phyloP scores from a whole-genome alignment of 2,113 vertebrate species.

The Saccopteryx leptura region DNA sequence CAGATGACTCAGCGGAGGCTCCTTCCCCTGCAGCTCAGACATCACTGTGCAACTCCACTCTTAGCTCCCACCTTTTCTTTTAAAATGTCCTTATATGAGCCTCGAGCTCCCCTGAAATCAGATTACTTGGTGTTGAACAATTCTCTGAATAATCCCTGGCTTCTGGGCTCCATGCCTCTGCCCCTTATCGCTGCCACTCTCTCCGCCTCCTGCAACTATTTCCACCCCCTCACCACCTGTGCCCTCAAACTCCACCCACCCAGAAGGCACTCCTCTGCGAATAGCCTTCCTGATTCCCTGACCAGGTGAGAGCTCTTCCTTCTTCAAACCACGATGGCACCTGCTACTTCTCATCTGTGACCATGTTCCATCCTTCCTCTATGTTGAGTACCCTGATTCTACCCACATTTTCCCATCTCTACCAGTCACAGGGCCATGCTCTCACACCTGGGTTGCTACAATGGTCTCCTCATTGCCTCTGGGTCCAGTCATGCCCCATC shows the following conservation, averaged over 20 bases:
- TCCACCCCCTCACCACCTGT: not conserved
- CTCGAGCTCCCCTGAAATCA: not conserved
- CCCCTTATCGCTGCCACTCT: too few species aligned
- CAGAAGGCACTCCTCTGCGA: not conserved
- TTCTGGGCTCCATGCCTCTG: not conserved
- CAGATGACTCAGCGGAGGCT: not conserved
- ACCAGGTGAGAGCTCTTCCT: not conserved
- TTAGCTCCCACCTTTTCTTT: not conserved
- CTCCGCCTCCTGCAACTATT: not conserved
- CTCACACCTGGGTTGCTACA: not conserved
- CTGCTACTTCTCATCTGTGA: not conserved
- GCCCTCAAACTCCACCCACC: not conserved
- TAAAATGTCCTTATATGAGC: not conserved
- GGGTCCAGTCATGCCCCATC: not conserved
- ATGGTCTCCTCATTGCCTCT: too few species aligned
- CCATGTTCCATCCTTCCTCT: not conserved
- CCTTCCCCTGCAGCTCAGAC: not conserved
- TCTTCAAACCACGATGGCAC: not conserved
- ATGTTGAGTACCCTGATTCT: not conserved
- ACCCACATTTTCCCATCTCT: not conserved
- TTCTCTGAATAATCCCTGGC: not conserved
- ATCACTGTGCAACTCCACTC: fast-evolving
- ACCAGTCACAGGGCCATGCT: too few species aligned
- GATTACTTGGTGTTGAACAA: too few species aligned
- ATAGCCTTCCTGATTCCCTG: not conserved